A percentile compares a stretch with the other conserved stretches of the same genome.
phyloP scores from a whole-genome alignment of 2,888 invertebrate species.

The Apotomis turbidana region DNA sequence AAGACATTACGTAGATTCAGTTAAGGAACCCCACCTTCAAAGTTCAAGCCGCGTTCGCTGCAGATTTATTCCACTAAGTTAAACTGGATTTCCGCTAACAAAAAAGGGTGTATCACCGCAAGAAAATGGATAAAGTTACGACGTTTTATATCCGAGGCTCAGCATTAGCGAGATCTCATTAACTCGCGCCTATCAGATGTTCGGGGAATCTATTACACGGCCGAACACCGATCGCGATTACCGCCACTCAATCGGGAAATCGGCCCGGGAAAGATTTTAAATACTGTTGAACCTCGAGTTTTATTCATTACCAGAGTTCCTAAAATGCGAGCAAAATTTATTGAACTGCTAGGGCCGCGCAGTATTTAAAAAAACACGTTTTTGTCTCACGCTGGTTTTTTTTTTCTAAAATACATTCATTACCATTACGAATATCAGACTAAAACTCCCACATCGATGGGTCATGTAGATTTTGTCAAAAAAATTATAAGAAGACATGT shows the following conservation, averaged over 20 bases:
- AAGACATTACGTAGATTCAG: conserved; percentile 21
- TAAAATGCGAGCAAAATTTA: no score
- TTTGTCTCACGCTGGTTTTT: no score
- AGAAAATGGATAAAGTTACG: background rate
- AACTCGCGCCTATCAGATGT: conserved; percentile 50
- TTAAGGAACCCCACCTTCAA: conserved; percentile 16
- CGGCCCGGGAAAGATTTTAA: conserved; percentile 46
- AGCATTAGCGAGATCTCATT: conserved; percentile 49
- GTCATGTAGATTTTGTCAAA: no score
- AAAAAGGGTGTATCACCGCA: background rate
- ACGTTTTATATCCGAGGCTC: background rate
- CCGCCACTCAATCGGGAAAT: conserved; percentile 54
- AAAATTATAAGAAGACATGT: no score
- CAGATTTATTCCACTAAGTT: conserved; percentile 39
- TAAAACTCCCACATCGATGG: no score
- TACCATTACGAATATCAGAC: no score
- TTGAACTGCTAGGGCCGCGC: no score
- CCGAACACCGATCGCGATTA: conserved; percentile 45
- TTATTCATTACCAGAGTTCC: no score
- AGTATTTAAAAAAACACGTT: no score
- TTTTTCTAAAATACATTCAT: no score
- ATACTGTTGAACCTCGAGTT: no score
- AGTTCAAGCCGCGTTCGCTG: conserved; percentile 4
- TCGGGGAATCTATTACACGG: conserved; percentile 53
- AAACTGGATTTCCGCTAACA: conserved; percentile 16